Evolutionary conservation across 2,888 invertebrate species (phyloP), one percentile per base, ranked within the genome.

Genomic region (Cerastis leucographa): DNA sequence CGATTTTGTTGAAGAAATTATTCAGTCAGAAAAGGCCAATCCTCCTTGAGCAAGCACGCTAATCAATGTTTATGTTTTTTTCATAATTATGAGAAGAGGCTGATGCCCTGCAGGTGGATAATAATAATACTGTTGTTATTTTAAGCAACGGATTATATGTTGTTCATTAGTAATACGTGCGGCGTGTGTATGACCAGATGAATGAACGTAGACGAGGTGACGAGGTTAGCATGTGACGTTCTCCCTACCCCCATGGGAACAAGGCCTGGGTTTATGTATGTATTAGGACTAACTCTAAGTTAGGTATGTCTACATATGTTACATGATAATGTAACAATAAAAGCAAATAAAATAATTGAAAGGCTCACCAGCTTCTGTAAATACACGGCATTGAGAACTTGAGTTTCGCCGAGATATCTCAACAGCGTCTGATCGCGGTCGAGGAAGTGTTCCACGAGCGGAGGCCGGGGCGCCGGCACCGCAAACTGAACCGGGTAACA

Each of bases 401-500:
- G 97, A 0, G 98, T 98, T 92, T 99, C 99, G 44, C 98, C 98
- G 90, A 99, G 98, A 95, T 98, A 99, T 85, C 99, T 98, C 78
- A 99, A 96, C 90, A 98, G 96, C 78, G 98, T 98, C 94, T 98
- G 98, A 93, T 99, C 99, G 83, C 98, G 97, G 92, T 99, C 99
- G 2, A 98, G 98, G 89, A 98, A 97, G 94, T 98, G 99, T 89
- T 99, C 99, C 29, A 99, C 98, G 66, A 97, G 97, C 17, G 99
- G 99, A 90, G 99, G 97, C 69, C 99, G 97, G 5, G 99, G 99
- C 85, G 98, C 98, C 5, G 98, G 98, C 81, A 98, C 97, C 56
- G 98, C 98, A 95, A 99, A 98, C 96, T 99, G 99, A 78, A 99
- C 98, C 5, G 99, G 99, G 95, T 99, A 99, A 96, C 99, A 99